Evolutionary conservation across 1,140 invertebrate species (phyloP), one percentile per base, ranked within the genome.

Genomic region (Calosoma granatense): DNA sequence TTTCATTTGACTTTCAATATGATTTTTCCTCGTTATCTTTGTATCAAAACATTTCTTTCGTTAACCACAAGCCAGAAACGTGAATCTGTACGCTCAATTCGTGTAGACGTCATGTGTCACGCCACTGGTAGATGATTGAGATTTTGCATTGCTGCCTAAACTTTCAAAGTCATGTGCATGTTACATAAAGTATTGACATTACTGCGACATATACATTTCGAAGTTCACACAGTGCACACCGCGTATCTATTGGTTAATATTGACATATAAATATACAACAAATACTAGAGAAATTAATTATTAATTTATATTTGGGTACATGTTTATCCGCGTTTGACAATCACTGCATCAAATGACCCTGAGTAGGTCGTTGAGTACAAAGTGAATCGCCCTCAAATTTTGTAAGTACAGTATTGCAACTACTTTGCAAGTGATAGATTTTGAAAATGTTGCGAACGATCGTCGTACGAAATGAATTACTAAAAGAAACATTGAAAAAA

Each of bases 371-470:
- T 57, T 57, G 59, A 53, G 47, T 30, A 30, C 51, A 58, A 26
- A 61, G 58, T 60, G 61, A 59, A 57, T 61, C 54, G 55, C 65
- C 60, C 61, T 65, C 59, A 53, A 14, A 53, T 55, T 21, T 52
- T 59, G 54, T 51, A 53, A 56, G 22, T 51, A 57, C 30, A 58
- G 30, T 51, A 47, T 20, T 43, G 12, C 41, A 22, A 54, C 47
- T 41, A 56, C 20, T 21, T 57, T 58, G 9, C 30, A 36, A 52
- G 22, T 51, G 52, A 54, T 17, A 51, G 55, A 55, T 56, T 41
- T 17, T 17, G 39, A 75, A 75, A 70, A 85, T 85, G 79, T 74
- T 81, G 72, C 78, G 82, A 74, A 83, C 81, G 65, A 77, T 79
- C 68, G 71, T 78, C 61, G 69, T 81, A 70, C 81, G 82, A 75